Base-by-base conservation (phyloP, 2,888 invertebrate genomes). In the Xestia rhomboidea region DNA sequence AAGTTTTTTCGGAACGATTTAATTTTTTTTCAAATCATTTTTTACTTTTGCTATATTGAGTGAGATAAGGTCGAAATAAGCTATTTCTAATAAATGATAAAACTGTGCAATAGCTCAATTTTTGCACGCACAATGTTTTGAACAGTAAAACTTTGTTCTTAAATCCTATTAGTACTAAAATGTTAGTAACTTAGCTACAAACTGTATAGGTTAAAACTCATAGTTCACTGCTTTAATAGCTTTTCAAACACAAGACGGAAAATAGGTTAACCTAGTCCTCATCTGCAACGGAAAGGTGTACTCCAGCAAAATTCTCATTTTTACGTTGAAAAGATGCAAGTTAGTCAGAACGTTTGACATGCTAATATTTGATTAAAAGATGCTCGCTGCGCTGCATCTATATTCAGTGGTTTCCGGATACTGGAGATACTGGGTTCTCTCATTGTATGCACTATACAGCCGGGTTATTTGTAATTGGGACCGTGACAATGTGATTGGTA, bases 261-360 rank as follows among this genome's bases (percentile, higher is more conserved):
- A 63, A 72, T 75, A 63, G 34, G 63, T 54, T 51, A 72, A 72
- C 41, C 30, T 63, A 21, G 27, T 63, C 34, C 63, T 30, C n/a
- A 7, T 34, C 63, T 54, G 51, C 73, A 51, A 41, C 2, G 34
- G 15, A 27, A 51, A 64, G 63, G 6, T 44, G n/a, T 44, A 54
- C 30, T 63, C 41, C n/a, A 44, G 24, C 30, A 44, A 63, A 63
- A 63, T 63, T 38, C 34, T 54, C n/a, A n/a, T 38, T 68, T 30
- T 46, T 38, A 21, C 15, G 24, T 21, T 7, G 15, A 18, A 44
- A 69, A 46, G 13, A 24, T 18, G 34, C n/a, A 57, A 44, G n/a
- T 21, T 24, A 21, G 4, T 34, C 10, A 21, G 10, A 11, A 34
- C 13, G 7, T 27, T 34, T 21, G 34, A 62, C 10, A 62, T n/a